Percentiles rank a stretch among this genome's conserved stretches.
Conservation (phyloP, 2,888 invertebrate genomes). For the Ferrisia virgata region DNA sequence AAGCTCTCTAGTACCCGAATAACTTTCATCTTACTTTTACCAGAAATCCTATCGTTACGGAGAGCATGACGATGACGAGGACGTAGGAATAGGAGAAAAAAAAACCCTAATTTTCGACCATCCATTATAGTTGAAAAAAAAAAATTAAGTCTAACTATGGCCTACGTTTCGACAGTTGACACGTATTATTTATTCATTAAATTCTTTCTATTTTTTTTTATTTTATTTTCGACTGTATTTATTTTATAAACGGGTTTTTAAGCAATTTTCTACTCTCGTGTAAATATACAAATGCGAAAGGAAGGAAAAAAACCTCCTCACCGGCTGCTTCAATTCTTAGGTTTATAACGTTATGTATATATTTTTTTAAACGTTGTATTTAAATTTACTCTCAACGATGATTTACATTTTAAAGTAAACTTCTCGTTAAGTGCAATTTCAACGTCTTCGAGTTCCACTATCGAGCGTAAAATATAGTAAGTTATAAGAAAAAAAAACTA, state of each 20-base stretch:
- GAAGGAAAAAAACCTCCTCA: not conserved
- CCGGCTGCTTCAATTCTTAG: not conserved
- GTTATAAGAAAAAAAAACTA: not conserved
- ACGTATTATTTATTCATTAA: constrained; percentile 30
- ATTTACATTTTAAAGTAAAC: constrained; percentile 8
- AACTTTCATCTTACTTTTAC: not conserved
- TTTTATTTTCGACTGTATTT: not conserved
- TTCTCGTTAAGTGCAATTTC: not conserved
- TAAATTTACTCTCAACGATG: not conserved
- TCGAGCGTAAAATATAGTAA: not conserved
- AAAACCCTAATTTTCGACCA: not conserved
- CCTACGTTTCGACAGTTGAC: constrained; percentile 3
- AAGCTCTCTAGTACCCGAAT: not conserved
- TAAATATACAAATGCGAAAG: not conserved
- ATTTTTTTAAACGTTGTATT: not conserved
- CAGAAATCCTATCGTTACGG: not conserved
- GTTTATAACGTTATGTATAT: not conserved
- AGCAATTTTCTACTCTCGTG: not conserved
- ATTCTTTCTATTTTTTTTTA: not conserved
- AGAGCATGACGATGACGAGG: too few species aligned
- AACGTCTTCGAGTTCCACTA: not conserved
- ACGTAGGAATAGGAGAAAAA: not conserved
- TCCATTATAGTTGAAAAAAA: not conserved
- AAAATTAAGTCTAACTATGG: not conserved
- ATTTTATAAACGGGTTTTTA: constrained; percentile 9